Percentiles rank a stretch among this genome's conserved stretches.
Evolutionary conservation across 64 coral and sea anemone genomes (phyloP).

Genomic region (Astreopora myriophthalma): DNA sequence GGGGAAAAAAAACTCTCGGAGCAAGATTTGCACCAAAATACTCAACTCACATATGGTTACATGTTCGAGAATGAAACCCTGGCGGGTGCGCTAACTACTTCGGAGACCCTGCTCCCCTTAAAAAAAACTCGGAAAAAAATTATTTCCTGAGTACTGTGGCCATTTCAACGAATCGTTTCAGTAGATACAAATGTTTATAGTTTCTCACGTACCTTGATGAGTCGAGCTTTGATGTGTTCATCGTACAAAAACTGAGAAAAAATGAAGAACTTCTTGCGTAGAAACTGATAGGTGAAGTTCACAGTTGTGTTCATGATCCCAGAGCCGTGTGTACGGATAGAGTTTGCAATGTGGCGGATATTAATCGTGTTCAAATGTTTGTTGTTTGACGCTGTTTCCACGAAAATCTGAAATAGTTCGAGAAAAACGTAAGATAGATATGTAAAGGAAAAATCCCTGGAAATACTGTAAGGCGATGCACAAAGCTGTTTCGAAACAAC

Average conservation of each 20-base stretch:
- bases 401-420: slow-evolving; percentile 79
- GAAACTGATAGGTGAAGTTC: slow-evolving; percentile 98
- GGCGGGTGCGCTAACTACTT: too few relatives aligned
- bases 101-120: too few relatives aligned
- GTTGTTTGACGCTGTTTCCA: slow-evolving; percentile 94
- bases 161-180: too few relatives aligned
- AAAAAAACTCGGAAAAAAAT: too few relatives aligned
- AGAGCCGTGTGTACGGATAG: slow-evolving; percentile 93
- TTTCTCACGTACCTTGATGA: slow-evolving; percentile 93
- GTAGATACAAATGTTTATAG: too few relatives aligned
- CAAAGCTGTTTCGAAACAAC: not conserved
- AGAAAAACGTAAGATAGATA: not conserved
- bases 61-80: too few relatives aligned
- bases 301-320: slow-evolving; percentile 99
- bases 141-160: too few relatives aligned
- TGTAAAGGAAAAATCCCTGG: not conserved
- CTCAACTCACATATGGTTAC: too few relatives aligned
- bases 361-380: slow-evolving; percentile 99
- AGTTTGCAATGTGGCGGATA: slow-evolving; percentile 98
- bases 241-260: slow-evolving; percentile 99
- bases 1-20: too few relatives aligned
- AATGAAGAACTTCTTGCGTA: slow-evolving; percentile 99
- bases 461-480: not conserved
- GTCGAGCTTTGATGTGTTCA: slow-evolving; percentile 97
- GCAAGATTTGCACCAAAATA: too few relatives aligned